Conservation (phyloP, 1,140 invertebrate species). For the Pseudachorutes palmiensis region DNA sequence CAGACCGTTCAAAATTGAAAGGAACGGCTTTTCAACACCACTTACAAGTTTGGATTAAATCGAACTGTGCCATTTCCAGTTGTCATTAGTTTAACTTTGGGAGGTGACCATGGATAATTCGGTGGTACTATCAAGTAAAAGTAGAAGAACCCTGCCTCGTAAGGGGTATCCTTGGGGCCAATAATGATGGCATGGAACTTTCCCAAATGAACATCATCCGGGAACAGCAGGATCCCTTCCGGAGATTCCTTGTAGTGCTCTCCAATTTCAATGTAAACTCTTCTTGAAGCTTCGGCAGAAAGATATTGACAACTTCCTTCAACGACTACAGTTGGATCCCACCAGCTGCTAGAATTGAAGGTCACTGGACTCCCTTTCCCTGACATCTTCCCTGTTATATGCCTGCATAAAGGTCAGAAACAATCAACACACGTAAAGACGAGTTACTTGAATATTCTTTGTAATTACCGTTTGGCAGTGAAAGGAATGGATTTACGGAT, state of each 20-base stretch:
- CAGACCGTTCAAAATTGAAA: too few relatives aligned
- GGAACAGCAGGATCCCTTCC: slow-evolving; percentile 49
- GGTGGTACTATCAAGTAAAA: slow-evolving; percentile 51
- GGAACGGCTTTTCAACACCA: not conserved
- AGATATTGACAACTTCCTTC: not conserved
- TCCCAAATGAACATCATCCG: slow-evolving; percentile 51
- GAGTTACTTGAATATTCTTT: too few relatives aligned
- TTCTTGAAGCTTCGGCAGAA: not conserved
- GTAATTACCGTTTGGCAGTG: too few relatives aligned
- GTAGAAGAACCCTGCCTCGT: slow-evolving; percentile 58
- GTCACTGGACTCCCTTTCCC: too few relatives aligned
- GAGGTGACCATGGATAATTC: slow-evolving; percentile 52
- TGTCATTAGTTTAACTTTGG: slow-evolving; percentile 54
- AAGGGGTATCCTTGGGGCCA: slow-evolving; percentile 58
- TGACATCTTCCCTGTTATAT: too few relatives aligned
- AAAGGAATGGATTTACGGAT: too few relatives aligned
- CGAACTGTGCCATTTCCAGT: slow-evolving; percentile 53
- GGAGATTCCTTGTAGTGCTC: not conserved
- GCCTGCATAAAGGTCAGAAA: too few relatives aligned
- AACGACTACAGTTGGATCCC: not conserved
- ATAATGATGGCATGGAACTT: slow-evolving; percentile 54
- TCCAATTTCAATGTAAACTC: not conserved
- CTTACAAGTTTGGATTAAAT: slow-evolving; percentile 57
- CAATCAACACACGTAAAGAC: too few relatives aligned
- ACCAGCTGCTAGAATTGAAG: too few relatives aligned